Base-by-base conservation (phyloP, 2,888 invertebrate species). In the Drosophila fungiperda region DNA sequence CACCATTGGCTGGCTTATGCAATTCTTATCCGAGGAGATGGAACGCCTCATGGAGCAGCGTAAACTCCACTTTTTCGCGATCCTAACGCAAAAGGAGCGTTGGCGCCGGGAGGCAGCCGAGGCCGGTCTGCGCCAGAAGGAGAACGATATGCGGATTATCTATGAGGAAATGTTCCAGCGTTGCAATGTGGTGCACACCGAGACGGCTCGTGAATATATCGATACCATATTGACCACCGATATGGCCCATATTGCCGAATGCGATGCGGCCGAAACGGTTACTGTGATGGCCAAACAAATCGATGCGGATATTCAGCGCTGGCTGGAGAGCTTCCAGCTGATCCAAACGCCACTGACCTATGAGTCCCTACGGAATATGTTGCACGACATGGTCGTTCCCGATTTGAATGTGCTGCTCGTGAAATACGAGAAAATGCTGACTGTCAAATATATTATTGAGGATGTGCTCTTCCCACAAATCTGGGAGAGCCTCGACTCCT, bases 81-180 rank as follows among this genome's bases (percentile, higher is more conserved):
- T 97, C 80, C 93, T 97, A 45, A 96, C 97, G 0, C 97, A 97
- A 86, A 94, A 96, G 36, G 96, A 97, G 84, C 94, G 97, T 75
- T 94, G 95, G 76, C 95, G 95, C 90, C 94, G 96, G 0, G 97
- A 98, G 92, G 97, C 97, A 0, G 95, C 95, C 11, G 97, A 97
- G 92, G 96, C 96, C 3, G 97, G 97, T 1, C 93, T 96, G 57
- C 93, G 97, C 26, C 97, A 98, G 92, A 94, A 95, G 57, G 97
- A 98, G 91, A 95, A 96, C 76, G 94, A 95, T 64, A 93, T 96
- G 45, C 94, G 97, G 8, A 92, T 95, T 9, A 96, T 97, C 87
- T 96, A 97, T 78, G 97, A 97, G 80, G 96, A 97, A 92, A 95
- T 97, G 91, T 97, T 97, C 90, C 95, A 95, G 91, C 95, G 96